Evolutionary conservation across 1,140 invertebrate species (phyloP).

Genomic region (Galleria mellonella): DNA sequence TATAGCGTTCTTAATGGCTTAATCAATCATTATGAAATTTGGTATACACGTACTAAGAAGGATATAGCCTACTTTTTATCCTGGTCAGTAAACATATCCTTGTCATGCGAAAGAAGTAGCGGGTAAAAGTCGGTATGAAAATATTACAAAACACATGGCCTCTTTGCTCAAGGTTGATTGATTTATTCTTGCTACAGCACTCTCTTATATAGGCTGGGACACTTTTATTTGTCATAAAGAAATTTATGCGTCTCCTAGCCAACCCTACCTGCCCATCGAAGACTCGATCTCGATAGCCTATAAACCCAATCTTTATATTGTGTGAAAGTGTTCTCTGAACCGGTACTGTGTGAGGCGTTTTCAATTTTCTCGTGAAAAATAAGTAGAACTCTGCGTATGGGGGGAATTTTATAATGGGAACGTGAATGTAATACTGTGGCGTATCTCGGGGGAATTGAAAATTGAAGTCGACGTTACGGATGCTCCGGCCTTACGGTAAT

Average conservation of each 20-base stretch:
- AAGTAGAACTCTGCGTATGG: conserved; percentile 29
- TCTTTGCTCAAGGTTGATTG: conserved; percentile 51
- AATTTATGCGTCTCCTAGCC: conserved; percentile 50
- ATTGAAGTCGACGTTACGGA: conserved; percentile 33
- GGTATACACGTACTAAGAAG: too few relatives aligned
- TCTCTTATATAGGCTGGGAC: conserved; percentile 30
- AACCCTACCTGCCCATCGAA: conserved; percentile 39
- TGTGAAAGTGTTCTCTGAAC: conserved; percentile 45
- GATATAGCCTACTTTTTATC: too few relatives aligned
- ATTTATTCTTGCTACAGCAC: conserved; percentile 40
- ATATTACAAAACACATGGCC: too few relatives aligned
- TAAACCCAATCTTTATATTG: conserved; percentile 66
- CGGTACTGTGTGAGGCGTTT: conserved; percentile 42
- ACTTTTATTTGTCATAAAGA: conserved; percentile 65
- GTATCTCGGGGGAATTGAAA: conserved; percentile 41
- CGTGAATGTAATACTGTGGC: conserved; percentile 32
- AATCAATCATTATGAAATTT: too few relatives aligned
- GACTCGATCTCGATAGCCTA: conserved; percentile 41
- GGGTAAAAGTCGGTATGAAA: too few relatives aligned
- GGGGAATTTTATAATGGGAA: conserved; percentile 51
- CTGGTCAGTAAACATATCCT: too few relatives aligned
- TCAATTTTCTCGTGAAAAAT: conserved; percentile 63
- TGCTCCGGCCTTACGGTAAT: conserved; percentile 2
- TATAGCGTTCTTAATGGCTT: too few relatives aligned
- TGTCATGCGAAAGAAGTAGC: too few relatives aligned